Evolutionary conservation across 2,888 invertebrate genomes (phyloP), one percentile per base, ranked within the genome.

Genomic region (Synanthedon vespiformis): DNA sequence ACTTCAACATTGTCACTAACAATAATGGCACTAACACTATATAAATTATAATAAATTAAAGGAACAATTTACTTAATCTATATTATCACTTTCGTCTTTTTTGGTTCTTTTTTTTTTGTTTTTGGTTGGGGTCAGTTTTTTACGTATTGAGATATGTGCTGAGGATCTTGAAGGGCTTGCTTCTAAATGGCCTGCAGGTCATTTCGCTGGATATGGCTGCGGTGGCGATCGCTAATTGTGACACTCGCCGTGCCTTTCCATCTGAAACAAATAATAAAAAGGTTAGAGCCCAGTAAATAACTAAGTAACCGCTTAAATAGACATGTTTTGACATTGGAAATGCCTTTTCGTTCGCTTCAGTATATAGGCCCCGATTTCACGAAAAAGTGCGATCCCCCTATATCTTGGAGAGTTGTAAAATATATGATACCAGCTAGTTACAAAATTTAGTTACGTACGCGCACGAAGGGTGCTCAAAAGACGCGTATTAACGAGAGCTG

Each of bases 71-170:
- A 78, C 59, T 61, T 60, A 57, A 56, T 34, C 48, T 50, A 57
- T 62, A 62, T 64, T 22, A 66, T 68, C 68, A 72, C 70, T 69
- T 57, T 64, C 69, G 67, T 67, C 22, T 48, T 48, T 61, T 64
- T 62, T 61, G 61, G 65, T 62, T 61, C 63, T 62, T 62, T 64
- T 54, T 55, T 56, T 64, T 54, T 55, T 56, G 55, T 57, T 56
- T 54, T 53, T 48, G 48, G 60, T 56, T 50, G 41, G 22, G 27
- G 56, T 48, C 48, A 22, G 16, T 56, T 53, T 40, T 61, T 74
- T 77, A 87, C 71, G 87, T 86, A 69, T 86, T 85, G 1, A 86
- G 67, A 62, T 70, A 87, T 3, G 81, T 82, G 65, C 68, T 74
- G 16, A 80, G 65, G 52, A 72, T 72, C 70, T 82, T 86, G 59